Evolutionary conservation across 2,797 vertebrate species (phyloP).

Genomic region (Tapera naevia): DNA sequence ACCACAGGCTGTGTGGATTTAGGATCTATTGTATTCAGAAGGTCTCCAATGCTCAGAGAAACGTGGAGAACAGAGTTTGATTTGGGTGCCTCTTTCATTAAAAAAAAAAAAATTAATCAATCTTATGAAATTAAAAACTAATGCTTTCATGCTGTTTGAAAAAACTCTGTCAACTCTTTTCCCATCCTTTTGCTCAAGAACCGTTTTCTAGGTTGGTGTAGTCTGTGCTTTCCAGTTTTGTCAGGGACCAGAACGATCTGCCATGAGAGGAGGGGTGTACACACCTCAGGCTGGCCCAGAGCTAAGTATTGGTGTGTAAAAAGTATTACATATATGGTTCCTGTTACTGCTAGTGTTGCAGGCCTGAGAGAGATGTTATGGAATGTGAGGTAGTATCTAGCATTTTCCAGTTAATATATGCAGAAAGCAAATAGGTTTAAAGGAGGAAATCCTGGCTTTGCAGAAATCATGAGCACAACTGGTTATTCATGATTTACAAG

Average conservation of each 20-base stretch:
- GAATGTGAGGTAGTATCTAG: not conserved
- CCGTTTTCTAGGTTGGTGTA: not conserved
- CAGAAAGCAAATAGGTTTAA: not conserved
- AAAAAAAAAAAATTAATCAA: not conserved
- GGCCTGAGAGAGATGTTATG: not conserved
- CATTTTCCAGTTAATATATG: not conserved
- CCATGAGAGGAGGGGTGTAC: constrained; percentile 25
- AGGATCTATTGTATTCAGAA: not conserved
- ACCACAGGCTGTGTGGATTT: not conserved
- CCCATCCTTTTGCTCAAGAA: not conserved
- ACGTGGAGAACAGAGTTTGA: not conserved
- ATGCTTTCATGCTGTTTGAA: not conserved
- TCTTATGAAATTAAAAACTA: not conserved
- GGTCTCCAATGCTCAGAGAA: not conserved
- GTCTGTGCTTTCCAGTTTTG: not conserved
- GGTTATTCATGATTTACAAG: not conserved
- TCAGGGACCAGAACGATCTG: not conserved
- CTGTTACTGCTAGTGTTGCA: not conserved
- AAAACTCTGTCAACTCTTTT: not conserved
- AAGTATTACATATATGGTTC: not conserved
- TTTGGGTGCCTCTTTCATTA: not conserved
- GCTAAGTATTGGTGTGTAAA: not conserved
- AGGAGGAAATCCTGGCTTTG: not conserved
- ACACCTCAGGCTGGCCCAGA: not conserved
- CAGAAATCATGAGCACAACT: not conserved